Conservation (phyloP, 2,888 invertebrate genomes). For the Microctonus hyperodae region DNA sequence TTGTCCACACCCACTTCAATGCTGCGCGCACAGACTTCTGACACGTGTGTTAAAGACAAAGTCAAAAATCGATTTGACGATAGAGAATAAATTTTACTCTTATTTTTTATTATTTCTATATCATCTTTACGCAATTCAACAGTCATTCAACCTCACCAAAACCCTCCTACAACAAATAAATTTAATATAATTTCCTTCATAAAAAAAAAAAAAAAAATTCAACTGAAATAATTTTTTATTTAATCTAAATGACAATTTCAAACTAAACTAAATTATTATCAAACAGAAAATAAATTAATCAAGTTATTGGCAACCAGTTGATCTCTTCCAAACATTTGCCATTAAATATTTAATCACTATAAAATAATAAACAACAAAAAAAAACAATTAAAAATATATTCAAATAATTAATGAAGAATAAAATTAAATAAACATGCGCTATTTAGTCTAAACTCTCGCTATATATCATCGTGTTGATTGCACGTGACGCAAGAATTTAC, state of each 20-base stretch:
- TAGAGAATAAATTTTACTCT: background rate
- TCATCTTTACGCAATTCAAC: no score
- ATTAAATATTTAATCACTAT: background rate
- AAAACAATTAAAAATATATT: background rate
- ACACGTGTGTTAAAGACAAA: background rate
- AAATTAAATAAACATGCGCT: conserved; percentile 4
- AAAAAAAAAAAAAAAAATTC: no score
- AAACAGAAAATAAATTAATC: no score
- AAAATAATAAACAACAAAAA: background rate
- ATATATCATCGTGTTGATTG: conserved; percentile 34
- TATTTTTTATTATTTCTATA: no score
- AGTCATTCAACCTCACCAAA: no score
- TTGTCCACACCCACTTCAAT: conserved; percentile 26
- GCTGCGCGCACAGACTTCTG: conserved; percentile 20
- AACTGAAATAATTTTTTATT: no score
- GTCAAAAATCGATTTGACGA: conserved; percentile 6
- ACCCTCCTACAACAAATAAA: no score
- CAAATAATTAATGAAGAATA: background rate
- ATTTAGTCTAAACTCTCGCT: conserved; percentile 40
- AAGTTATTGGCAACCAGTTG: no score
- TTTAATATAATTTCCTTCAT: no score
- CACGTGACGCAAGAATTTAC: conserved; percentile 17
- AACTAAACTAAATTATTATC: no score
- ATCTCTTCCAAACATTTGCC: background rate
- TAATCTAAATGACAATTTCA: no score